Evolutionary conservation across 2,113 vertebrate species (phyloP).

Genomic region (Neogale vison): DNA sequence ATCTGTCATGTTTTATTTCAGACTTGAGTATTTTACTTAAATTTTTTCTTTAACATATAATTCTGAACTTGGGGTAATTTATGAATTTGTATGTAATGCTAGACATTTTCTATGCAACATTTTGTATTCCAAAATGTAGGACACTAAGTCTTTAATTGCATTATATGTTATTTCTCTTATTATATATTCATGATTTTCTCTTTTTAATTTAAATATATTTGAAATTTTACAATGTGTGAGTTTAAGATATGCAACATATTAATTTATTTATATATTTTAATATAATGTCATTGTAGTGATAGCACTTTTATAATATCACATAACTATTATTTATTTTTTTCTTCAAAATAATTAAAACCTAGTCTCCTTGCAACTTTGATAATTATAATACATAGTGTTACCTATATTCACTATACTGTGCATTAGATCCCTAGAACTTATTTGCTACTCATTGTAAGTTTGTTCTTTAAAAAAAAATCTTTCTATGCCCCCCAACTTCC

Average conservation of each 20-base stretch:
- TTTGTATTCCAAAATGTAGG: not conserved
- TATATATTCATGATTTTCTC: not conserved
- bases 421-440: not conserved
- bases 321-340: not conserved
- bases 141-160: not conserved
- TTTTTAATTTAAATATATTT: not conserved
- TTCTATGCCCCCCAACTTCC: not conserved
- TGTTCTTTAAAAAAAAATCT: not conserved
- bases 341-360: not conserved
- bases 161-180: not conserved
- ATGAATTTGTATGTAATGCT: not conserved
- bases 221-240: not conserved
- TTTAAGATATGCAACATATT: not conserved
- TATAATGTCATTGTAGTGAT: not conserved
- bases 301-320: not conserved
- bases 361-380: not conserved
- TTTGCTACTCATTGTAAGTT: not conserved
- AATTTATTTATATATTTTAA: not conserved
- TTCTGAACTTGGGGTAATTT: not conserved
- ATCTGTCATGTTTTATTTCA: slow-evolving; percentile 78
- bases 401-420: not conserved
- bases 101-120: slow-evolving; percentile 6
- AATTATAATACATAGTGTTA: not conserved
- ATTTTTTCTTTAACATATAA: slow-evolving; percentile 60
- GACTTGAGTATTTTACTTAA: slow-evolving; percentile 68